Evolutionary conservation across 2,888 invertebrate species (phyloP).

Genomic region (Monochamus alternatus): DNA sequence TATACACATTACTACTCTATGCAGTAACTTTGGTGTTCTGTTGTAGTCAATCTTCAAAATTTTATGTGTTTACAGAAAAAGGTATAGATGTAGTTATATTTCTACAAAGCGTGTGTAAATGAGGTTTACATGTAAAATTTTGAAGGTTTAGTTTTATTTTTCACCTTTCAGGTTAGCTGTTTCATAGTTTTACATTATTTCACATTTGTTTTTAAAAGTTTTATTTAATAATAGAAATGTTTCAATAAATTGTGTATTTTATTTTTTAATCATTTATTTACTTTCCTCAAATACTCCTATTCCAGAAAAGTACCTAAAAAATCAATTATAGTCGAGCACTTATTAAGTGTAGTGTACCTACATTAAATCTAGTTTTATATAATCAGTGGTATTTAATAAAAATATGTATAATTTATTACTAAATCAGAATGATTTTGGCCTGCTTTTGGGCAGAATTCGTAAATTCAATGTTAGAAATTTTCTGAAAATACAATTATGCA

Average conservation of each 20-base stretch:
- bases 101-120: conserved; percentile 25
- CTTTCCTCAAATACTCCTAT: background rate
- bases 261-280: conserved; percentile 31
- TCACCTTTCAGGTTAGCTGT: conserved; percentile 61
- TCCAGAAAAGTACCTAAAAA: no score
- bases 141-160: conserved; percentile 58
- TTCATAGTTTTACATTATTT: conserved; percentile 65
- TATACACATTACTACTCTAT: conserved; percentile 37
- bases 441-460: no score
- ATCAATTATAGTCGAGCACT: no score
- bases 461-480: no score
- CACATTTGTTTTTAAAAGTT: conserved; percentile 65
- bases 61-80: conserved; percentile 30
- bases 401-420: no score
- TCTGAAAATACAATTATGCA: no score
- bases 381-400: no score
- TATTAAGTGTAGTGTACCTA: no score
- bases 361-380: no score
- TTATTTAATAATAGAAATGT: conserved; percentile 69
- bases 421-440: no score
- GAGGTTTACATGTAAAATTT: conserved; percentile 36
- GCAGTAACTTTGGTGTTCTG: conserved; percentile 55
- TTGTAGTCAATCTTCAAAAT: conserved; percentile 43
- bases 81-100: conserved; percentile 34
- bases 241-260: conserved; percentile 58